These are phyloP conservation scores for Lepidurus packardi DNA, from an alignment of 1,140 invertebrate genomes.

Conservation along the genomic window DNA sequence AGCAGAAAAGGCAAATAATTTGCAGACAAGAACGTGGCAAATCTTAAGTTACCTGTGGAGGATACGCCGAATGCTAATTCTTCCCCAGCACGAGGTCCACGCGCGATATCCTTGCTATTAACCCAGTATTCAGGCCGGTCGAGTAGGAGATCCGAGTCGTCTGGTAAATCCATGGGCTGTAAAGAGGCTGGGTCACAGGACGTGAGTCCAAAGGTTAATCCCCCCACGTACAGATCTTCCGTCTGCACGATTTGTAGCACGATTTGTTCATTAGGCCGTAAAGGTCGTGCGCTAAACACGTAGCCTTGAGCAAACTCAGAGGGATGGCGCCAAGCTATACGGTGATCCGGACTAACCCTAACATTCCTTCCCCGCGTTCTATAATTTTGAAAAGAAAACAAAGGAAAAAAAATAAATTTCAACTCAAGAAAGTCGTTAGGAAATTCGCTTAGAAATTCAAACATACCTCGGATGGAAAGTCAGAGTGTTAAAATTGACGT, in stretches of 20 bases:
- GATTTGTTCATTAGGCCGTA: constrained; percentile 76
- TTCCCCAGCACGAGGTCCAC: constrained; percentile 73
- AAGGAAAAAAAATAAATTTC: no score
- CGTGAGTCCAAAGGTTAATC: constrained; percentile 84
- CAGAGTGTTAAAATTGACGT: constrained; percentile 30
- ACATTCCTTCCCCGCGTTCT: constrained; percentile 70
- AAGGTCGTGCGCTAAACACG: constrained; percentile 79
- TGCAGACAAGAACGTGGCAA: not conserved
- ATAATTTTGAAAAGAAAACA: constrained; percentile 17
- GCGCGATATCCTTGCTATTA: constrained; percentile 84
- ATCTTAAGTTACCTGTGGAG: constrained; percentile 52
- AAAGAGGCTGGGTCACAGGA: constrained; percentile 80
- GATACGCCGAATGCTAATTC: constrained; percentile 84
- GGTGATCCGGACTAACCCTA: constrained; percentile 68
- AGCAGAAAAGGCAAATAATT: no score
- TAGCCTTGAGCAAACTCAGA: constrained; percentile 91
- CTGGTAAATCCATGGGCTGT: constrained; percentile 69
- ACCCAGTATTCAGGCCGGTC: constrained; percentile 96
- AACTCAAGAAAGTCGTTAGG: not conserved
- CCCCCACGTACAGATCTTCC: constrained; percentile 77
- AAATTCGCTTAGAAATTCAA: not conserved
- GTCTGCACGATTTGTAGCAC: constrained; percentile 77
- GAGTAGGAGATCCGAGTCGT: constrained; percentile 83
- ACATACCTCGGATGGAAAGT: constrained; percentile 30
- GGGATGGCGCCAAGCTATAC: constrained; percentile 69